phyloP scores from a whole-genome alignment of 2,797 vertebrate species.

The Strix occidentalis region DNA sequence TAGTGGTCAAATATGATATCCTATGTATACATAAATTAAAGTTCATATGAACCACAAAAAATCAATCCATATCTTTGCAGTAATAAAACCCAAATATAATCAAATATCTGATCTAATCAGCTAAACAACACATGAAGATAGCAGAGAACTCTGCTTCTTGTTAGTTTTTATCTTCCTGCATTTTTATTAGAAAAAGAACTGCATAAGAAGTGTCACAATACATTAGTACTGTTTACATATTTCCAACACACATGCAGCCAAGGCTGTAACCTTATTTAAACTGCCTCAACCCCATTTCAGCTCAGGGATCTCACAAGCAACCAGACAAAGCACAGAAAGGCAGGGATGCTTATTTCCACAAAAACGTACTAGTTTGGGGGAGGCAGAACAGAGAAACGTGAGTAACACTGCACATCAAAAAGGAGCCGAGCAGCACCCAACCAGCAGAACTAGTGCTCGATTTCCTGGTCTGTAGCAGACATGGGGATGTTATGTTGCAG shows the following conservation, averaged over 20 bases:
- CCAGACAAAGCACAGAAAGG: neutral
- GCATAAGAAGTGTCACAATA: neutral
- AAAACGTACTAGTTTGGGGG: rapidly evolving
- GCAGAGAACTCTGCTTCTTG: neutral
- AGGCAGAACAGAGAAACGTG: neutral
- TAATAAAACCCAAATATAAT: neutral
- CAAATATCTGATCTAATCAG: neutral
- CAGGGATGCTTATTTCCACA: neutral
- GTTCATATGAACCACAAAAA: neutral
- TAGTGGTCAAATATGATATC: neutral
- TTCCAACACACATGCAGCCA: neutral
- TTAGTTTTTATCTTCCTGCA: neutral
- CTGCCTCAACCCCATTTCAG: neutral
- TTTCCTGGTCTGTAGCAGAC: neutral
- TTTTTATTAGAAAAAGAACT: neutral
- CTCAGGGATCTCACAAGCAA: neutral
- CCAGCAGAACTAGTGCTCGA: neutral
- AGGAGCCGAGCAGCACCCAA: rapidly evolving
- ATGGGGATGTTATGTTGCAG: neutral
- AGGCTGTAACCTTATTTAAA: neutral
- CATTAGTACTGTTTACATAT: neutral
- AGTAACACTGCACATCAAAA: neutral
- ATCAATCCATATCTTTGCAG: neutral
- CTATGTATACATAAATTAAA: neutral
- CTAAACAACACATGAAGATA: neutral